These are phyloP conservation scores for Xestia xanthographa DNA, from an alignment of 2,888 invertebrate genomes.

Conservation along the genomic window DNA sequence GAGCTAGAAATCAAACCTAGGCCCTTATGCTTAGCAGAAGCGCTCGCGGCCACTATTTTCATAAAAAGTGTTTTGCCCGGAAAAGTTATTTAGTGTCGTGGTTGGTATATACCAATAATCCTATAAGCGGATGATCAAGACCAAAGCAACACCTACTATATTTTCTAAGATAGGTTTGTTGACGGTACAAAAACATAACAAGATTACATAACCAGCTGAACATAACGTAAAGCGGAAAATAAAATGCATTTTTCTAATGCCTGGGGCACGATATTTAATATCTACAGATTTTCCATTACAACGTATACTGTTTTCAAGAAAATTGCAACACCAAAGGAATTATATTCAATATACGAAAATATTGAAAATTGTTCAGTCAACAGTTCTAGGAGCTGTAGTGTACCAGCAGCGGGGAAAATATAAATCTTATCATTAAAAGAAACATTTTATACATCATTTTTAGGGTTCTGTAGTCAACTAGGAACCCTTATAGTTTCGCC, in stretches of 20 bases:
- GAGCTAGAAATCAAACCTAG: background rate
- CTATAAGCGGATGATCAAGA: background rate
- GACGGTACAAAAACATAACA: background rate
- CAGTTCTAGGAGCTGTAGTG: background rate
- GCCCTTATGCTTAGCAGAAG: background rate
- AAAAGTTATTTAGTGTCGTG: background rate
- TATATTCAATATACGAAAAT: background rate
- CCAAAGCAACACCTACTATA: background rate
- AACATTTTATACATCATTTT: background rate
- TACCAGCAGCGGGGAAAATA: background rate
- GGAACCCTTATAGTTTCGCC: too few species aligned
- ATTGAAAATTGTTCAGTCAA: background rate
- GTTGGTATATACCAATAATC: background rate
- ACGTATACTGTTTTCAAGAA: background rate
- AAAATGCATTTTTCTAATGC: slow-evolving; percentile 14
- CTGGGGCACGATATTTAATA: background rate
- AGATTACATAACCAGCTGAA: background rate
- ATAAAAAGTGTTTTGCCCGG: too few species aligned
- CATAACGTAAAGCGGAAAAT: slow-evolving; percentile 7
- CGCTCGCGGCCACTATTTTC: background rate
- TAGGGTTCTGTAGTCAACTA: too few species aligned
- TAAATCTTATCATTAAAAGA: slow-evolving; percentile 6
- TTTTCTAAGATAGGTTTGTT: background rate
- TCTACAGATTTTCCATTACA: background rate
- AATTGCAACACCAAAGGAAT: background rate